Base-by-base conservation (phyloP, 1,140 invertebrate genomes). In the Drosophila tsacasi region DNA sequence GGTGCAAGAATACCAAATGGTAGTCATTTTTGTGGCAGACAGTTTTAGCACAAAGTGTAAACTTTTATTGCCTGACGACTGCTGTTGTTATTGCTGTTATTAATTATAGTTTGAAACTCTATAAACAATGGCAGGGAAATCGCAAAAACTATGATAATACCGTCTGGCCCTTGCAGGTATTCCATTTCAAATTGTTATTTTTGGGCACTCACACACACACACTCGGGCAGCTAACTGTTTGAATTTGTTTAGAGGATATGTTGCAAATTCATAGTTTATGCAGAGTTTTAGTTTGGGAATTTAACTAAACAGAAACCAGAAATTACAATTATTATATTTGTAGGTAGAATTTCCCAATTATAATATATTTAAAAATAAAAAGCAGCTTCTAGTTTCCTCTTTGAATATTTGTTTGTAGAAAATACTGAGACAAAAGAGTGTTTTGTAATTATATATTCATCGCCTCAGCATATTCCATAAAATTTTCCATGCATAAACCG, bases 21-120 rank as follows among this genome's bases (percentile, higher is more conserved):
- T 12, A 44, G 17, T 13, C 12, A 54, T 23, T 3, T 19, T 23
- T 37, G 2, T 55, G 21, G 47, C 60, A 39, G 32, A 39, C 44
- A 49, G 30, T 67, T 71, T 68, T 19, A 69, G 40, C 39, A 39
- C 50, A 79, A 75, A 83, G 73, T 78, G 57, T 54, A 81, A 74
- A 72, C 72, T 84, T 84, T 79, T 54, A 71, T 64, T 68, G 76
- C 72, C 66, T 58, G 27, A 32, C 17, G 47, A 52, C 68, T 32
- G 35, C 44, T 62, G 60, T 30, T 61, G 40, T 21, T 62, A 10
- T 25, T 82, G 66, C 59, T 57, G 49, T 69, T 86, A 76, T 83
- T 83, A 83, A 87, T 87, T 83, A 74, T 86, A 86, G 82, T 87
- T 79, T 83, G 68, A 74, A 87, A 87, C 86, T 86, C 83, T 82